These are phyloP conservation scores for Diarsia brunnea DNA, from an alignment of 2,888 invertebrate species.

Conservation along the genomic window DNA sequence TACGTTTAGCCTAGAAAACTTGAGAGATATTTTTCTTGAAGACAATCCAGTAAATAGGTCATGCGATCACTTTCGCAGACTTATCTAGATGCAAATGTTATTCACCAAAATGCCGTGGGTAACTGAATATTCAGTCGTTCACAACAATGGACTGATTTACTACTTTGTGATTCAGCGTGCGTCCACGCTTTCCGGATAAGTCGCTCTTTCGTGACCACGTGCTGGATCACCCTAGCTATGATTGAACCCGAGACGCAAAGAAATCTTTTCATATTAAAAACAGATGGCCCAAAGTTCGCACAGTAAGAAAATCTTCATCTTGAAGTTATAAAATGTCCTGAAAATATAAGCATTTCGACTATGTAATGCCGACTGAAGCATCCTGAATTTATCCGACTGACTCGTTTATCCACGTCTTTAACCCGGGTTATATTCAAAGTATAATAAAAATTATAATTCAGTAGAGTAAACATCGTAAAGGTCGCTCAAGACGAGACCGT, in stretches of 20 bases:
- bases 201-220: slow-evolving; percentile 76
- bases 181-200: slow-evolving; percentile 80
- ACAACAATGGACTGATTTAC: slow-evolving; percentile 86
- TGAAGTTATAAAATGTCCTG: background rate
- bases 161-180: slow-evolving; percentile 85
- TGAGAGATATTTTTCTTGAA: slow-evolving; percentile 25
- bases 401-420: slow-evolving; percentile 40
- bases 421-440: slow-evolving; percentile 33
- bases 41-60: slow-evolving; percentile 54
- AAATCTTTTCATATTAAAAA: slow-evolving; percentile 64
- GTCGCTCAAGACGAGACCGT: slow-evolving; percentile 72
- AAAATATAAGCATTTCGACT: slow-evolving; percentile 7
- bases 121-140: slow-evolving; percentile 83
- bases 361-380: background rate
- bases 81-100: slow-evolving; percentile 78
- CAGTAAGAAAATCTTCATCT: background rate
- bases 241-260: slow-evolving; percentile 67
- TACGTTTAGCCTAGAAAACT: slow-evolving; percentile 23
- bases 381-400: background rate
- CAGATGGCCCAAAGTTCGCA: background rate
- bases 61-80: slow-evolving; percentile 70
- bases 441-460: slow-evolving; percentile 73
- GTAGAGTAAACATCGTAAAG: slow-evolving; percentile 74
- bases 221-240: slow-evolving; percentile 44
- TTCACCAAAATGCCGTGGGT: slow-evolving; percentile 76